Base-by-base conservation (phyloP, 1,140 invertebrate genomes). In the Bombus sylvicola region DNA sequence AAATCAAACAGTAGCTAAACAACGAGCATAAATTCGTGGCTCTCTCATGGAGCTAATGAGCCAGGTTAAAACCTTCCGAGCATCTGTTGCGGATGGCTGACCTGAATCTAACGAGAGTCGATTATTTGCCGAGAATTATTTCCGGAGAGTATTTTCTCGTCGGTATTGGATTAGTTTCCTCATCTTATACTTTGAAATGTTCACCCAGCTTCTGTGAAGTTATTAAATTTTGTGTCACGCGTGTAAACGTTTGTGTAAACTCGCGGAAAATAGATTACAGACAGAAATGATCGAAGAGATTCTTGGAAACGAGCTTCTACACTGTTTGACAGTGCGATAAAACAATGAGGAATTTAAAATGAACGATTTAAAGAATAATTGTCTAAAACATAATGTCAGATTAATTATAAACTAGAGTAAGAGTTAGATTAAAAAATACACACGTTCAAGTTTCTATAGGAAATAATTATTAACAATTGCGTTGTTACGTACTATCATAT, bases 51-150 rank as follows among this genome's bases (percentile, higher is more conserved):
- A n/a, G 57, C 34, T 88, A 90, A 90, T 90, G 80, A 88, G 83
- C 34, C 71, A 72, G 69, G 79, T 85, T 76, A 79, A 62, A 83
- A 74, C 2, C 73, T 57, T 31, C 78, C 80, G 39, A 59, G 28
- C 84, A 90, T 71, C 85, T 83, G 84, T 89, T 76, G 87, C 43
- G 68, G 66, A 88, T 88, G 74, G 41, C 47, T 90, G 90, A 87
- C 87, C 90, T 88, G 78, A 77, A 90, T 91, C 78, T 87, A 88
- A 75, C 76, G 80, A 82, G 71, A 22, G 22, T 2, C 3, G 12
- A 25, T 34, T 59, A 68, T 85, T 81, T 86, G 84, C 73, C 59
- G 28, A 72, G 73, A 62, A 80, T 5, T 81, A 80, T 85, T 82
- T 57, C 57, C 43, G 37, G n/a, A 8, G 62, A 74, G 79, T 18